Base-by-base conservation (phyloP, 2,797 vertebrate genomes). In the Etheostoma perlongum region DNA sequence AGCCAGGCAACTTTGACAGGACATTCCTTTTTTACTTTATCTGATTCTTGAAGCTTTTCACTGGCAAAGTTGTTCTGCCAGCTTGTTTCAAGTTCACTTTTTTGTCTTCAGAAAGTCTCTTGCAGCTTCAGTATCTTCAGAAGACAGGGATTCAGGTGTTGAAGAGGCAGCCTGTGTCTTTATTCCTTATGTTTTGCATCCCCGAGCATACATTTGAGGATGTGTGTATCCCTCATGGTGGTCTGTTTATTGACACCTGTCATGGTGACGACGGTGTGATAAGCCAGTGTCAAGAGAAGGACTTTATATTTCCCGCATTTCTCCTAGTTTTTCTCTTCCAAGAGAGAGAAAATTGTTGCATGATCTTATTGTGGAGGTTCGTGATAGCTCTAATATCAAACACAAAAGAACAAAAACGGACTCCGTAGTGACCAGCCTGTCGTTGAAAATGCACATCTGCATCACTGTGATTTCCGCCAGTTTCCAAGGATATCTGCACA, bases 401-500 rank as follows among this genome's bases (percentile, higher is more conserved):
- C 52, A 76, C 46, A 67, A 78, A 72, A 75, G 67, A 65, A 49
- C 46, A 64, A 6, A 65, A 21, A 48, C 30, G 58, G 53, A 77
- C 69, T 40, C 61, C 2, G 5, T 4, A 1, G 58, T 70, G 78
- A 78, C 73, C 65, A 65, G 36, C 61, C 77, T 68, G 67, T 63
- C 63, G 57, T 40, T 62, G 61, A 67, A 84, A 81, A 79, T 71
- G 16, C 70, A 85, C 74, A 87, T 91, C 77, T 84, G 78, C 71
- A 76, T 75, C 42, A 7, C 51, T 67, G 64, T 62, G 85, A 90
- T 90, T 90, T 88, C 86, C 86, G 72, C 73, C 36, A 9, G 27
- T 80, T 67, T 76, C 81, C 42, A 70, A 81, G 74, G 67, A 85
- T 64, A 83, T 79, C 59, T 58, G 64, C 49, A 79, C 44, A 63